These are phyloP conservation scores for Cichlasoma orientale DNA, from an alignment of 2,797 vertebrate genomes.

Conservation along the genomic window DNA sequence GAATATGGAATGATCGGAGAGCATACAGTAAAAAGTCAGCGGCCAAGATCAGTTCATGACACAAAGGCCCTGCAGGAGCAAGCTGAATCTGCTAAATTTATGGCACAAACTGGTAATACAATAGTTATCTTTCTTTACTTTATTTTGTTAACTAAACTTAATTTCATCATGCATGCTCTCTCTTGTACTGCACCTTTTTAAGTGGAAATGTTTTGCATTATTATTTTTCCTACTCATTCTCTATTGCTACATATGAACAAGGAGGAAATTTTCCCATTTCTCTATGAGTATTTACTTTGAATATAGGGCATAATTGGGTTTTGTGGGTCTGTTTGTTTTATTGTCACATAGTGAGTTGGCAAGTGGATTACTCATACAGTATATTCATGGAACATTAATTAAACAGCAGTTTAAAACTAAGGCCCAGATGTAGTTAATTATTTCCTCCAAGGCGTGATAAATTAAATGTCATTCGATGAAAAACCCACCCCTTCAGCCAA, in stretches of 20 bases:
- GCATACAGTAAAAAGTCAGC: constrained; percentile 99
- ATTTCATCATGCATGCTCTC: constrained; percentile 98
- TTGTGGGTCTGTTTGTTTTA: constrained; percentile 74
- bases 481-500: constrained; percentile 61
- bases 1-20: constrained; percentile 99
- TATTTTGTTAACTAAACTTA: constrained; percentile 87
- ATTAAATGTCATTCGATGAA: constrained; percentile 67
- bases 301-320: constrained; percentile 70
- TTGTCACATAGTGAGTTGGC: constrained; percentile 66
- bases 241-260: constrained; percentile 81
- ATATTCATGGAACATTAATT: constrained; percentile 68
- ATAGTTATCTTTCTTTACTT: constrained; percentile 94
- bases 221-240: constrained; percentile 78
- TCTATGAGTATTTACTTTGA: constrained; percentile 69
- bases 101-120: constrained; percentile 99
- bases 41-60: constrained; percentile 99
- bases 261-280: constrained; percentile 66
- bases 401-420: constrained; percentile 66
- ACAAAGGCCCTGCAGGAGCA: constrained; percentile 99
- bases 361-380: constrained; percentile 62
- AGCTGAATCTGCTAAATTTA: constrained; percentile 99
- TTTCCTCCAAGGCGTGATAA: constrained; percentile 67
- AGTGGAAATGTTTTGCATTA: constrained; percentile 84
- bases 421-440: constrained; percentile 68
- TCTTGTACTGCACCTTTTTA: constrained; percentile 85